Base-by-base conservation (phyloP, 2,888 invertebrate genomes). In the Tiliacea citrago region DNA sequence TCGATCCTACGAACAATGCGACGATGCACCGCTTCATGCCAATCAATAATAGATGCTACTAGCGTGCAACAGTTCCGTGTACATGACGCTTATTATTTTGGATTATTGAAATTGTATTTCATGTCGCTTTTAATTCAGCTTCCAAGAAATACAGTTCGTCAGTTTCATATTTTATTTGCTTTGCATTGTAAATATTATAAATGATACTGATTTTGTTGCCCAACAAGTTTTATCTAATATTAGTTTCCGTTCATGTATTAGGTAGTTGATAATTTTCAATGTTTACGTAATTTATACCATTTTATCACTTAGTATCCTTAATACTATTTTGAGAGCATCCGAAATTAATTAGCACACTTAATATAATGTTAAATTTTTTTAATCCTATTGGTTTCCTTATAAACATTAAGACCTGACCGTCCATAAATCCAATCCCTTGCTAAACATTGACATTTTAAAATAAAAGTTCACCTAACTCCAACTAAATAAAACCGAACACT, bases 1-100 rank as follows among this genome's bases (percentile, higher is more conserved):
- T 95, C 96, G 96, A 96, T 95, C 93, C 94, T 90, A 90, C 87
- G 90, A 91, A 94, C 94, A 94, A 94, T 93, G 91, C 92, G 91
- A 83, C 91, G 90, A 93, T 94, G 95, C 94, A 94, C 91, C 91
- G 92, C 69, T 87, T 86, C 90, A 90, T 90, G 91, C 92, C 91
- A 94, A 96, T 96, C 96, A 92, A 96, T 96, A 95, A 92, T 93
- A 90, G 90, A 94, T 90, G 89, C 90, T 82, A 71, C 85, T 77
- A 73, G 83, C 83, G 80, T 82, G 84, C 79, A 76, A 73, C 74
- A 85, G 81, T 86, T 82, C 82, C 86, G 80, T 83, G 77, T 75
- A 63, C 62, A 62, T 66, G 47, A 62, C 68, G 75, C 66, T 63
- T 75, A 79, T 66, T 66, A 39, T 66, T 53, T 77, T 76, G 65